Base-by-base conservation (phyloP, 2,888 invertebrate species). In the Cataglyphis livida region DNA sequence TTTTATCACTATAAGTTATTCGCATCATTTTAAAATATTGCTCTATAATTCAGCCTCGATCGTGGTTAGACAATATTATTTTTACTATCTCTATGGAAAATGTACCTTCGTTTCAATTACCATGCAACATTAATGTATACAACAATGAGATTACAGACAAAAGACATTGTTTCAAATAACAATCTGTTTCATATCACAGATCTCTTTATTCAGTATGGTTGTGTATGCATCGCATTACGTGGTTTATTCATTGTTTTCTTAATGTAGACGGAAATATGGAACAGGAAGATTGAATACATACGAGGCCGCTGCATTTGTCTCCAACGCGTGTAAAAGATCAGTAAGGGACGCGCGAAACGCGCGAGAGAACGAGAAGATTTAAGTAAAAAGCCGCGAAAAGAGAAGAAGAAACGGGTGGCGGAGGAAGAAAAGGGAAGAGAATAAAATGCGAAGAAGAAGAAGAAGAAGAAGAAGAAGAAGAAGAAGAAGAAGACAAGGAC, bases 301-400 rank as follows among this genome's bases (percentile, higher is more conserved):
- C 48, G 25, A 66, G 75, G 84, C 41, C 81, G 82, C 78, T 88
- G 87, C 90, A 89, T 91, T 91, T 90, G 88, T 89, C 90, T 88
- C 73, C 83, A 87, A 87, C 88, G 88, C 87, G 89, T 88, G 90
- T 85, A 87, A 89, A 91, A 85, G 89, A 84, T 78, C 83, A 82
- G 84, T 85, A 87, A 84, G 86, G 84, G 88, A 88, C 85, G 88
- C 86, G 87, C 87, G 87, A 87, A 84, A 91, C 84, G 88, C 84
- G 88, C 89, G 88, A 90, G 90, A 87, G 90, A 86, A 90, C 90
- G 89, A 88, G 87, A 88, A 87, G 83, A 88, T 90, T 90, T 86
- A 86, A 87, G 88, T 90, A 89, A 92, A 91, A 89, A 89, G 89
- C 89, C 82, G 85, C 82, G 76, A 85, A 44, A n/a, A n/a, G 51